A percentile compares a stretch with the other conserved stretches of the same genome.
Evolutionary conservation across 2,797 vertebrate species (phyloP).

Genomic region (Falco columbarius): DNA sequence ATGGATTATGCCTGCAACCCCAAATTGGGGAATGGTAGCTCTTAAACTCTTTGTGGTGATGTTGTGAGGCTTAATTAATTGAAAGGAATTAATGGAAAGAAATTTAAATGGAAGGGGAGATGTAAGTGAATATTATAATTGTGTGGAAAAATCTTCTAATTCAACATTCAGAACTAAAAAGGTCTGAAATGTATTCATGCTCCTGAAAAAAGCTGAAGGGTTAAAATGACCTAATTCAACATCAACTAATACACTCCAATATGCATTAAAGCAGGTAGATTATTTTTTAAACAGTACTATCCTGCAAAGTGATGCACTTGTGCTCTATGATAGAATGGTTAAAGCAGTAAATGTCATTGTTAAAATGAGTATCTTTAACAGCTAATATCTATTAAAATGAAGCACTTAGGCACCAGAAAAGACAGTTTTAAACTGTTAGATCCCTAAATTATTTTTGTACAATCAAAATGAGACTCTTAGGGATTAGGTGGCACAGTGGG

Average conservation of each 20-base stretch:
- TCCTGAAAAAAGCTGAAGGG: constrained; percentile 35
- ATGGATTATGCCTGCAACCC: neutral
- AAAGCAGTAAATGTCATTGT: constrained; percentile 63
- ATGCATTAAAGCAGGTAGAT: constrained; percentile 53
- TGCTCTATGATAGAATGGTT: constrained; percentile 57
- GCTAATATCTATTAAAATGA: constrained; percentile 70
- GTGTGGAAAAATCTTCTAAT: neutral
- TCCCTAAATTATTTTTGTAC: constrained; percentile 63
- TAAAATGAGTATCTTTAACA: constrained; percentile 65
- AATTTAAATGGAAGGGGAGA: constrained; percentile 15
- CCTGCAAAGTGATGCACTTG: constrained; percentile 53
- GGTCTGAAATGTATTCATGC: neutral
- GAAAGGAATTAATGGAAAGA: constrained; percentile 14
- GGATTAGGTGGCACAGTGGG: constrained; percentile 8
- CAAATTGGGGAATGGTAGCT: neutral
- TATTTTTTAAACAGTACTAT: constrained; percentile 65
- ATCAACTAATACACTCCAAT: constrained; percentile 44
- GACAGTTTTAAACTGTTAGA: constrained; percentile 44
- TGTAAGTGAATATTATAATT: neutral
- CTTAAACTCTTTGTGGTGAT: neutral
- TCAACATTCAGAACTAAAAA: neutral
- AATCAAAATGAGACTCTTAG: constrained; percentile 42
- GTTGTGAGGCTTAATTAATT: constrained; percentile 28
- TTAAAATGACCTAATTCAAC: constrained; percentile 61
- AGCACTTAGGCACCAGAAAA: constrained; percentile 57